A percentile compares a stretch with the other conserved stretches of the same genome.
Conservation (phyloP, 2,797 vertebrate species). For the Miichthys miiuy region DNA sequence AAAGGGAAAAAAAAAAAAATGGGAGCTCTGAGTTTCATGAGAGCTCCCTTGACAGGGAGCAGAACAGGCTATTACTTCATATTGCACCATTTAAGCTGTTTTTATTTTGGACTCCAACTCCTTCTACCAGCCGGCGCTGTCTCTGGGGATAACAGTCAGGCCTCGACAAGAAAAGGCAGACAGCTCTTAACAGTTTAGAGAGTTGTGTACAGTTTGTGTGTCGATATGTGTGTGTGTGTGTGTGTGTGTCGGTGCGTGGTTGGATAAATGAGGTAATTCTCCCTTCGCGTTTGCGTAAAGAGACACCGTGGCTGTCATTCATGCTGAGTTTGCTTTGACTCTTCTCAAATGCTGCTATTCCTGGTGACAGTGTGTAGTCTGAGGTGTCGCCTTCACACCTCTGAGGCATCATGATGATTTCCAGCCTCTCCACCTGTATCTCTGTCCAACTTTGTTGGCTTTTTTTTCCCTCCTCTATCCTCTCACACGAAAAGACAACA, state of each 20-base stretch:
- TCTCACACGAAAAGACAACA: not conserved
- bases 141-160: conserved; percentile 74
- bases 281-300: conserved; percentile 32
- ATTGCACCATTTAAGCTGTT: conserved; percentile 83
- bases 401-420: conserved; percentile 1
- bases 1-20: conserved; percentile 23
- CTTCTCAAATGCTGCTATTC: conserved; percentile 31
- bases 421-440: not conserved
- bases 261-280: conserved; percentile 50
- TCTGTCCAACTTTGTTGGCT: conserved; percentile 10
- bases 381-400: conserved; percentile 22
- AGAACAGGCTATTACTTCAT: conserved; percentile 80
- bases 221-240: conserved; percentile 33
- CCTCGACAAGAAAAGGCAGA: conserved; percentile 63
- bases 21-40: conserved; percentile 62
- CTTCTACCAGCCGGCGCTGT: conserved; percentile 62
- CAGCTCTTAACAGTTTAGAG: conserved; percentile 65
- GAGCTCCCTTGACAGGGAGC: conserved; percentile 74
- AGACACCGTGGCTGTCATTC: conserved; percentile 44
- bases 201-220: conserved; percentile 47
- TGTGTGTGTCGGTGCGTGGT: conserved; percentile 8
- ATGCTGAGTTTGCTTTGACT: not conserved
- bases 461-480: not conserved
- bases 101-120: conserved; percentile 78
- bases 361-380: conserved; percentile 11